Percentiles rank a stretch among this genome's conserved stretches.
These are phyloP conservation scores for Ormyrus thymus DNA, from an alignment of 2,888 invertebrate genomes.

Conservation along the genomic window DNA sequence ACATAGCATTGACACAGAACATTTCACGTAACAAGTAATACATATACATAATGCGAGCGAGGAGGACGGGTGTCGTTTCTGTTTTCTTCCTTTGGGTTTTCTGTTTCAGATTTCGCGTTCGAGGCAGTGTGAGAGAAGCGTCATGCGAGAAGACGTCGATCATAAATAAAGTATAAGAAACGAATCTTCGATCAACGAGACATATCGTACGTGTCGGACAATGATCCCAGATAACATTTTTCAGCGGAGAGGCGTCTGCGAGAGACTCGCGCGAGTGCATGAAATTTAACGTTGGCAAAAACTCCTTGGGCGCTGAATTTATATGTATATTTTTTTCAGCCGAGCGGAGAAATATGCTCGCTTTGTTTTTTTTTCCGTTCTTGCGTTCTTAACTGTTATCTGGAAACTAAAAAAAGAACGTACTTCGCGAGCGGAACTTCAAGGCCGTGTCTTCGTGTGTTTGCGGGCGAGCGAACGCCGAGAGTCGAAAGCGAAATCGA, in stretches of 20 bases:
- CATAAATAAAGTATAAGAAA: slow-evolving; percentile 50
- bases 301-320: no score
- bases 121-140: slow-evolving; percentile 47
- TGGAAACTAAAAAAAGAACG: slow-evolving; percentile 3
- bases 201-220: slow-evolving; percentile 49
- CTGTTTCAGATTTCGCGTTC: slow-evolving; percentile 39
- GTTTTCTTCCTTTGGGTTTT: slow-evolving; percentile 12
- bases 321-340: no score
- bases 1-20: slow-evolving; percentile 14
- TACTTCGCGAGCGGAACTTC: slow-evolving; percentile 11
- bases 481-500: slow-evolving; percentile 9
- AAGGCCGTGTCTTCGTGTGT: slow-evolving; percentile 21
- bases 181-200: slow-evolving; percentile 42
- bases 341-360: no score
- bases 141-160: slow-evolving; percentile 51
- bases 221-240: slow-evolving; percentile 51
- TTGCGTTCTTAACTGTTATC: slow-evolving; percentile 5
- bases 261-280: no score
- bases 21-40: slow-evolving; percentile 35
- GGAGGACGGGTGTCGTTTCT: slow-evolving; percentile 20
- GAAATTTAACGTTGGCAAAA: no score
- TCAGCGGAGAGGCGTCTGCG: slow-evolving; percentile 13
- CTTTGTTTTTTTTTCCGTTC: no score
- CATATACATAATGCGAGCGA: slow-evolving; percentile 20
- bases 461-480: slow-evolving; percentile 5